Evolutionary conservation across 2,113 vertebrate genomes (phyloP).

Genomic region (Hiodon alosoides): DNA sequence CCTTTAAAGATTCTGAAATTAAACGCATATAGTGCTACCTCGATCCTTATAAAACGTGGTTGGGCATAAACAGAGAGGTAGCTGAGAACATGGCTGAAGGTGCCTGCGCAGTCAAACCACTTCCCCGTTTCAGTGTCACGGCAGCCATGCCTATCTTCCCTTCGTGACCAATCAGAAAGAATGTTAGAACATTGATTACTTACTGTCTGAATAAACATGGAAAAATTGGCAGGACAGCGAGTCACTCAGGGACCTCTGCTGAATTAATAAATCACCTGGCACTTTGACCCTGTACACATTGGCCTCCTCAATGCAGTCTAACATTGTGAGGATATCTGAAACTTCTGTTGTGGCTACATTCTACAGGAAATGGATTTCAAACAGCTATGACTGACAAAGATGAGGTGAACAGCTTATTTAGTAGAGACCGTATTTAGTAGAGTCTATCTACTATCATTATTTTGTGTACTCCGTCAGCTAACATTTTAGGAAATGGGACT

Average conservation of each 20-base stretch:
- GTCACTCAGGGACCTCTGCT: not conserved
- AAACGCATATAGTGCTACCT: conserved; percentile 56
- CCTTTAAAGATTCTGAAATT: too few species aligned
- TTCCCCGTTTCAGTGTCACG: conserved; percentile 56
- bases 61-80: conserved; percentile 73
- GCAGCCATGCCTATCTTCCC: conserved; percentile 83
- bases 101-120: conserved; percentile 60
- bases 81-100: conserved; percentile 54
- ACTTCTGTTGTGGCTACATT: conserved; percentile 89
- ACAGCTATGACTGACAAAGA: conserved; percentile 45
- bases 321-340: conserved; percentile 56
- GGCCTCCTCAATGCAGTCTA: conserved; percentile 70
- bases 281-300: conserved; percentile 82
- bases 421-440: too few species aligned
- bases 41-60: conserved; percentile 76
- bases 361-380: conserved; percentile 96
- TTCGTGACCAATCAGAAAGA: conserved; percentile 70
- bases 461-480: too few species aligned
- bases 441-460: too few species aligned
- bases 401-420: not conserved
- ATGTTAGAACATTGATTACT: too few species aligned
- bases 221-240: too few species aligned
- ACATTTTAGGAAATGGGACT: too few species aligned
- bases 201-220: too few species aligned
- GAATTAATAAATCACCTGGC: conserved; percentile 62